Evolutionary conservation across 92 coral and sea anemone species (phyloP), one percentile per base, ranked within the genome.

Genomic region (Desmophyllum pertusum): DNA sequence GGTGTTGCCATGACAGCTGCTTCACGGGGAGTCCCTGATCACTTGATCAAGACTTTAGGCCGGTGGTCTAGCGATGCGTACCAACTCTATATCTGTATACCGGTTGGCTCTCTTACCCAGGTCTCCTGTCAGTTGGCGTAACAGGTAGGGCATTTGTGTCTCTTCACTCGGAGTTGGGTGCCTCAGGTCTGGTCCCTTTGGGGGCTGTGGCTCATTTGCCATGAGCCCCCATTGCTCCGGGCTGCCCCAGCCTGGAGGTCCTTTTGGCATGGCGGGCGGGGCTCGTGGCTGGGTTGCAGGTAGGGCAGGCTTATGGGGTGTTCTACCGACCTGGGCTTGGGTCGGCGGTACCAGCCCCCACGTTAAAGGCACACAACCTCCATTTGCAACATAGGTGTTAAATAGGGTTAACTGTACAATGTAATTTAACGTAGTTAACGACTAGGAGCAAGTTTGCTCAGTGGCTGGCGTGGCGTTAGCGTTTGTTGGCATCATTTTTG

Each of bases 1-100:
- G 94, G 94, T 8, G 91, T 89, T 33, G 91, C 91, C 7, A 86
- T 79, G 21, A 87, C 91, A 1, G 89, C 84, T 21, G 93, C 93
- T 6, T 61, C 84, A 78, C 84, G 43, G 74, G 87, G 37, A 79
- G 76, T 76, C 37, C 85, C 23, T 39, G 59, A 88, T 1, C 71
- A 83, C n/a, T n/a, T n/a, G n/a, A n/a, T n/a, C n/a, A n/a, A 83
- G n/a, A n/a, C n/a, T n/a, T n/a, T n/a, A n/a, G n/a, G n/a, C n/a
- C n/a, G n/a, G n/a, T n/a, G n/a, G n/a, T 85, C 87, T 0, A 73
- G 77, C 25, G 77, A 73, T 10, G 77, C 62, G 6, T 46, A 42
- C 37, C 77, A 73, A 55, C 41, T 73, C 50, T 43, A 73, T 29
- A 73, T 73, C 59, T 1, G 27, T 6, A 73, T 55, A 21, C 77